Conservation (phyloP, 2,113 vertebrate genomes). For the Bettongia penicillata region DNA sequence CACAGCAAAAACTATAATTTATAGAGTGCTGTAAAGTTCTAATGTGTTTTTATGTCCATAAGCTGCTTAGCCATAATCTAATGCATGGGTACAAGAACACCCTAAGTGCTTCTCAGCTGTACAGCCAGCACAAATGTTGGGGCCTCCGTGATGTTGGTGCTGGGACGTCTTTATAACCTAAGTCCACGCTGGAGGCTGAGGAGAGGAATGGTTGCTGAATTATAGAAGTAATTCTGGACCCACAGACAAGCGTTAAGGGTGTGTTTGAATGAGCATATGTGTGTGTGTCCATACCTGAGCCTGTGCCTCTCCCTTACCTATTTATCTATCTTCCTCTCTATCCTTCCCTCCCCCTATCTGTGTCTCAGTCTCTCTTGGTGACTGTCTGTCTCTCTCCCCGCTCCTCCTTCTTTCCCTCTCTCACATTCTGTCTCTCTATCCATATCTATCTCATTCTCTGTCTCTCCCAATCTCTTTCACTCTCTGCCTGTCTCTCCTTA, state of each 20-base stretch:
- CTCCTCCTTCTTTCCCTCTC: too few species aligned
- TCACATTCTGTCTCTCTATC: too few species aligned
- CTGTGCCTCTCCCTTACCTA: too few species aligned
- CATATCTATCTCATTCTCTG: too few species aligned
- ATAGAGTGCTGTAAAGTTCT: slow-evolving; percentile 87
- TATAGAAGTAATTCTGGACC: slow-evolving; percentile 65
- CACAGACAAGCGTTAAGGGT: slow-evolving; percentile 36
- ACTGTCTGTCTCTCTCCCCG: too few species aligned
- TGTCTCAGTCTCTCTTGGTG: too few species aligned
- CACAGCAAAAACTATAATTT: slow-evolving; percentile 86
- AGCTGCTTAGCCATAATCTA: slow-evolving; percentile 88
- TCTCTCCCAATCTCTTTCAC: too few species aligned
- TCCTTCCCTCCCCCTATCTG: not conserved
- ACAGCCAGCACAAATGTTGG: slow-evolving; percentile 70
- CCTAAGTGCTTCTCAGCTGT: slow-evolving; percentile 80
- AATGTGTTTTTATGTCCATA: slow-evolving; percentile 89
- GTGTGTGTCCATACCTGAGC: too few species aligned
- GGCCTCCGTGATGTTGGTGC: slow-evolving; percentile 63
- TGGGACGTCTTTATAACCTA: slow-evolving; percentile 75
- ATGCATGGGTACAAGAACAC: slow-evolving; percentile 83
- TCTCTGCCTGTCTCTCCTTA: not conserved
- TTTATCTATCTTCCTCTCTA: not conserved
- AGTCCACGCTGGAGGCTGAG: slow-evolving; percentile 68
- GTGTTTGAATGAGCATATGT: too few species aligned
- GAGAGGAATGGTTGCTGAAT: slow-evolving; percentile 76